phyloP scores from a whole-genome alignment of 1,140 invertebrate genomes.

The Capitella teleta region DNA sequence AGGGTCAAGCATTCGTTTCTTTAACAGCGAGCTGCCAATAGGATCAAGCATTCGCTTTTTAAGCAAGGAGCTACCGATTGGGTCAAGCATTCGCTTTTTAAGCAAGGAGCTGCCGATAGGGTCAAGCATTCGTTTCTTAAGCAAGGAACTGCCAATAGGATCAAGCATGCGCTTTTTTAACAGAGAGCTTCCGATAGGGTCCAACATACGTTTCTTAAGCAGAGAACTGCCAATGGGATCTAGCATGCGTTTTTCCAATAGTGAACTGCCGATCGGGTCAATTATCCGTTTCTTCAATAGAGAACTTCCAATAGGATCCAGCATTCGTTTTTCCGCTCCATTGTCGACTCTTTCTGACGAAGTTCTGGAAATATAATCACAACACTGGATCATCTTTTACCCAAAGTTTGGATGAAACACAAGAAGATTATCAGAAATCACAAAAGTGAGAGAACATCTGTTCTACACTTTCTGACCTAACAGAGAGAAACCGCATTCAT shows the following conservation, averaged over 20 bases:
- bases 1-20: slow-evolving; percentile 6
- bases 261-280: too few species aligned
- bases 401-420: too few species aligned
- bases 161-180: slow-evolving; percentile 7
- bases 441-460: too few species aligned
- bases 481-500: too few species aligned
- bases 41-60: slow-evolving; percentile 1
- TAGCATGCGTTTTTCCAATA: slow-evolving; percentile 7
- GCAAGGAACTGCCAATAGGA: not conserved
- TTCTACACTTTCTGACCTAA: too few species aligned
- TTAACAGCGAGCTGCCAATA: slow-evolving; percentile 4
- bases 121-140: slow-evolving; percentile 1
- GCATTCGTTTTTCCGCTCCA: too few species aligned
- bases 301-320: too few species aligned
- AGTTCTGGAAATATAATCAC: too few species aligned
- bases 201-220: slow-evolving; percentile 8
- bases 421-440: too few species aligned
- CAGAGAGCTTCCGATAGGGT: slow-evolving; percentile 6
- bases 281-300: too few species aligned
- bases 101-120: slow-evolving; percentile 6
- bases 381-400: too few species aligned
- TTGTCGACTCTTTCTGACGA: too few species aligned
- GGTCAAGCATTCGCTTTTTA: slow-evolving; percentile 1
- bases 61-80: slow-evolving; percentile 8
- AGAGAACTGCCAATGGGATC: slow-evolving; percentile 7